These are phyloP conservation scores for Carassius gibelio DNA, from an alignment of 2,113 vertebrate species.

Conservation along the genomic window DNA sequence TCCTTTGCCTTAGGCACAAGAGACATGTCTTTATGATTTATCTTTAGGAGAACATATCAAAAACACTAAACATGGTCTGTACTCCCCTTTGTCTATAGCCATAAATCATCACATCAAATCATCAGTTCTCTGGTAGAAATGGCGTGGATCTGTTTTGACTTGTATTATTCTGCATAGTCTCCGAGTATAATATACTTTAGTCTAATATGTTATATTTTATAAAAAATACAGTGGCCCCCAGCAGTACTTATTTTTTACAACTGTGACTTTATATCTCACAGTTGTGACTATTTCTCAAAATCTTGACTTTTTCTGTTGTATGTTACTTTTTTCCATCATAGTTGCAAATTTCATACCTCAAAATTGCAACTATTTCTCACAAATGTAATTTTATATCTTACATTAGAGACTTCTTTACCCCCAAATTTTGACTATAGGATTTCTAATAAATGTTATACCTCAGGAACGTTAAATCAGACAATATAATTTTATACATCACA, in stretches of 20 bases:
- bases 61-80: neutral
- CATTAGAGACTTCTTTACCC: too few species aligned
- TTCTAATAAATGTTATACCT: too few species aligned
- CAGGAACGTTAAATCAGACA: too few species aligned
- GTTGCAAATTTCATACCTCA: too few species aligned
- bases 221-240: neutral
- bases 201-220: neutral
- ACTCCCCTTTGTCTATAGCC: neutral
- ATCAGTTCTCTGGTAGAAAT: neutral
- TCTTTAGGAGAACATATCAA: constrained; percentile 17
- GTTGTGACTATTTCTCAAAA: too few species aligned
- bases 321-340: too few species aligned
- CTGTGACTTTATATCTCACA: neutral
- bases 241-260: neutral
- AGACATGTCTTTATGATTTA: constrained; percentile 17
- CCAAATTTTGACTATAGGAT: too few species aligned
- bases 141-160: neutral
- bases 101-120: constrained; percentile 7
- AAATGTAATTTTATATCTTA: neutral
- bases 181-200: neutral
- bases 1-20: neutral
- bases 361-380: too few species aligned
- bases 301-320: too few species aligned
- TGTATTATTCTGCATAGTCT: neutral
- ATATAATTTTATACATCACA: too few species aligned